Conservation (phyloP, 1,140 invertebrate species). For the Octopus sinensis region DNA sequence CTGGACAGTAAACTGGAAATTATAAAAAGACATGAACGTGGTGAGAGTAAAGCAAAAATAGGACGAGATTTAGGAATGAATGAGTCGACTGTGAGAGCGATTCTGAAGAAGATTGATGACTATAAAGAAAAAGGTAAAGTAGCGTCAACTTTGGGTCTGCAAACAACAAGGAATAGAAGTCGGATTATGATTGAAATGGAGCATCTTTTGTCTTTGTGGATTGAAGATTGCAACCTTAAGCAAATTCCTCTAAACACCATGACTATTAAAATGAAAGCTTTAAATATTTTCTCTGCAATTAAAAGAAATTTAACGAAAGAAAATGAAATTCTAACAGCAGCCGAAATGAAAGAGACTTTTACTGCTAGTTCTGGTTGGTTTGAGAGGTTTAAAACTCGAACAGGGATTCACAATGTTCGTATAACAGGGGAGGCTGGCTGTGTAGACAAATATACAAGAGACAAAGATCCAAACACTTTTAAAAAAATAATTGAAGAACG, state of each 20-base stretch:
- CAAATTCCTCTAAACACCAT: background rate
- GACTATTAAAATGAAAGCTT: background rate
- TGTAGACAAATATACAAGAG: background rate
- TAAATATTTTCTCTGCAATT: background rate
- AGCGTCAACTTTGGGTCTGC: background rate
- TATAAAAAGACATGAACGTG: no score
- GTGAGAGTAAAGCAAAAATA: no score
- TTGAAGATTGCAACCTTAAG: background rate
- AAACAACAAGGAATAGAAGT: conserved; percentile 1
- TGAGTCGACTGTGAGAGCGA: no score
- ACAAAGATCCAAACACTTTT: background rate
- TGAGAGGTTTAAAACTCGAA: background rate
- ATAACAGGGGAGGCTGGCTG: background rate
- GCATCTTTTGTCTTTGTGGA: background rate
- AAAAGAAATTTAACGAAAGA: background rate
- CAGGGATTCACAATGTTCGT: background rate
- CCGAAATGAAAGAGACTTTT: background rate
- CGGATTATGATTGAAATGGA: background rate
- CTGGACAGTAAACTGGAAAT: no score
- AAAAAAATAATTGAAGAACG: background rate
- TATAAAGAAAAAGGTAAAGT: background rate
- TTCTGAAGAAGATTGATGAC: background rate
- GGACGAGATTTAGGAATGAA: no score
- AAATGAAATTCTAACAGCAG: background rate
- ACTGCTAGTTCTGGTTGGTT: background rate